These are phyloP conservation scores for Zaprionus davidi DNA, from an alignment of 1,140 invertebrate genomes.

Conservation along the genomic window DNA sequence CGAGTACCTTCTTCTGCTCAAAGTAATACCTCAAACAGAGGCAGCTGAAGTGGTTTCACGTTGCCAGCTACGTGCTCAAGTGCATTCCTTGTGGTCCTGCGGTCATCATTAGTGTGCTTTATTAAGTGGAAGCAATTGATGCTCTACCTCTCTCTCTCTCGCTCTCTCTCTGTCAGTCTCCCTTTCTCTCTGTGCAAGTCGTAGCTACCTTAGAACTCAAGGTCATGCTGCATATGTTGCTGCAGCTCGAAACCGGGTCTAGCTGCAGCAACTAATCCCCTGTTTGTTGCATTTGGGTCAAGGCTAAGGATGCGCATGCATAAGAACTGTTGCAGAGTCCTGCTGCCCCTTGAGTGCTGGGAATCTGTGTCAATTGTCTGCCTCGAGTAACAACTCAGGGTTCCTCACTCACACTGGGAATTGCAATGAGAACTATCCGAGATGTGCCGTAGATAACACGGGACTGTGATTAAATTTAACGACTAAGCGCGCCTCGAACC, in stretches of 20 bases:
- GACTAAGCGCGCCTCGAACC: constrained; percentile 10
- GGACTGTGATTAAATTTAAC: constrained; percentile 60
- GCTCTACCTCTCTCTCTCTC: background rate
- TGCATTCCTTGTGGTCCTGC: constrained; percentile 70
- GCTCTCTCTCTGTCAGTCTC: too few species aligned
- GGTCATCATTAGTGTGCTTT: constrained; percentile 81
- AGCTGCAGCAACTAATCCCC: constrained; percentile 21
- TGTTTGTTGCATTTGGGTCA: constrained; percentile 66
- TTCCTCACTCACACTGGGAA: too few species aligned
- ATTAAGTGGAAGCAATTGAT: constrained; percentile 75
- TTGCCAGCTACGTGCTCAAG: constrained; percentile 71
- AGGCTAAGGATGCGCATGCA: constrained; percentile 45
- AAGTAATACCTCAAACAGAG: constrained; percentile 55
- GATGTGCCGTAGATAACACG: background rate
- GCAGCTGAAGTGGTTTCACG: constrained; percentile 45
- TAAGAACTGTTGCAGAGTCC: constrained; percentile 15
- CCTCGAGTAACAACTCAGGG: background rate
- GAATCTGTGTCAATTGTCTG: constrained; percentile 50
- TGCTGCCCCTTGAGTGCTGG: constrained; percentile 16
- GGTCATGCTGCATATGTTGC: constrained; percentile 54
- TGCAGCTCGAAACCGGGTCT: constrained; percentile 17
- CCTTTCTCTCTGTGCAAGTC: too few species aligned
- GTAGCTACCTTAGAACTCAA: constrained; percentile 43
- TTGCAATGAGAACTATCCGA: background rate
- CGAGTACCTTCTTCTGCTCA: constrained; percentile 45